Evolutionary conservation across 2,113 vertebrate genomes (phyloP).

Genomic region (Acanthochromis polyacanthus): DNA sequence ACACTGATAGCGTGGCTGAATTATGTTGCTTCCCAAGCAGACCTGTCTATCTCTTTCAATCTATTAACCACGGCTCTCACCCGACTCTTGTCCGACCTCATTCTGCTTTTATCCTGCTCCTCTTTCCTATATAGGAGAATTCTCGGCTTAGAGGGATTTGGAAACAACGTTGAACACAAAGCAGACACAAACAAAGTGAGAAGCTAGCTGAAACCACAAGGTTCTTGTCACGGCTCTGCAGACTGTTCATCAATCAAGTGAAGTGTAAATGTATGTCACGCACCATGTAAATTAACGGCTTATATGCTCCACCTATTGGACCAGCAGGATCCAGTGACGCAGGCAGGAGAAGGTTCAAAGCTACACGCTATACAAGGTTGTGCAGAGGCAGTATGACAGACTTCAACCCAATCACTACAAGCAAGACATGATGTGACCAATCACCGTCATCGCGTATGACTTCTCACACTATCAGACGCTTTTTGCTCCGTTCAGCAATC

Average conservation of each 20-base stretch:
- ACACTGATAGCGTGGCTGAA: constrained; percentile 80
- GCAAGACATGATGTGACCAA: constrained; percentile 28
- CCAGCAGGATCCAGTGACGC: constrained; percentile 1
- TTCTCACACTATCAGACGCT: constrained; percentile 21
- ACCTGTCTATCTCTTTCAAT: constrained; percentile 72
- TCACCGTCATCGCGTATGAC: constrained; percentile 22
- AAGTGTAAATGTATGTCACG: constrained; percentile 60
- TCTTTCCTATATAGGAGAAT: constrained; percentile 37
- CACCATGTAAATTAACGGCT: constrained; percentile 43
- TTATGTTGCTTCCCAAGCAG: constrained; percentile 76
- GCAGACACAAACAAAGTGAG: constrained; percentile 64
- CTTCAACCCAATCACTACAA: constrained; percentile 2
- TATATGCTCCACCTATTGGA: constrained; percentile 33
- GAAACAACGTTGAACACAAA: constrained; percentile 58
- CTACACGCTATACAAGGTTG: constrained; percentile 1
- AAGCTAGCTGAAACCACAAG: constrained; percentile 42
- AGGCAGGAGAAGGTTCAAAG: constrained; percentile 40
- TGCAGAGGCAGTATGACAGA: constrained; percentile 5
- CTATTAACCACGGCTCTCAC: constrained; percentile 67
- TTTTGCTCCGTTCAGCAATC: constrained; percentile 50
- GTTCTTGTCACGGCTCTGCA: constrained; percentile 33
- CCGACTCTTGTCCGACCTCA: constrained; percentile 53
- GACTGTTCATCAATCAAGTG: constrained; percentile 64
- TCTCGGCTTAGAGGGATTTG: constrained; percentile 26
- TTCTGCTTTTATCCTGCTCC: constrained; percentile 46